phyloP scores from a whole-genome alignment of 30 jellyfish, hydroid and myxozoan genomes.

The Thelohanellus kitauei region DNA sequence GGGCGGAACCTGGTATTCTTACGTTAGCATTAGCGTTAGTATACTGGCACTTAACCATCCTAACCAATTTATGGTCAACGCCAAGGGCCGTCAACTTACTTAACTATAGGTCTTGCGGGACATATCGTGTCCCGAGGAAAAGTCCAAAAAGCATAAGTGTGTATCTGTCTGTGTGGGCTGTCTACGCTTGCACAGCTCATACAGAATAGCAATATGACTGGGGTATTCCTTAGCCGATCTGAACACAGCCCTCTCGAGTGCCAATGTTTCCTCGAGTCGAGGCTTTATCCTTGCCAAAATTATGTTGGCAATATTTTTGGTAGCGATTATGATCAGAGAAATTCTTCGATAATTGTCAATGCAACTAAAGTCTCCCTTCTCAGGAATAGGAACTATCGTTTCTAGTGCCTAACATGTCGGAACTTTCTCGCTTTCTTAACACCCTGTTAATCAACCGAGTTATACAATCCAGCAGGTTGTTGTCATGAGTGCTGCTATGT shows the following conservation, averaged over 20 bases:
- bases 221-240: too few relatives aligned
- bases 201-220: too few relatives aligned
- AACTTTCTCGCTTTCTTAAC: slow-evolving; percentile 7
- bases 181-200: too few relatives aligned
- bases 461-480: slow-evolving; percentile 1
- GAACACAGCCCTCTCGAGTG: slow-evolving; percentile 17
- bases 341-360: slow-evolving; percentile 8
- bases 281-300: slow-evolving; percentile 9
- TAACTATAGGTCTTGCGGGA: slow-evolving; percentile 9
- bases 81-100: slow-evolving; percentile 8
- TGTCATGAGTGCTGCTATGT: slow-evolving; percentile 7
- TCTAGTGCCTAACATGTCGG: slow-evolving; percentile 12
- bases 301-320: slow-evolving; percentile 6
- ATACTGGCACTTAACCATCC: slow-evolving; percentile 11
- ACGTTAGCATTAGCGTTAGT: slow-evolving; percentile 4
- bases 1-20: background rate
- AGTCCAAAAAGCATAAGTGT: slow-evolving; percentile 13
- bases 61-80: slow-evolving; percentile 7
- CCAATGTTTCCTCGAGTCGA: slow-evolving; percentile 7
- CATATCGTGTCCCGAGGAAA: slow-evolving; percentile 6
- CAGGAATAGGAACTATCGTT: slow-evolving; percentile 6
- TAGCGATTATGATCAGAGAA: slow-evolving; percentile 15
- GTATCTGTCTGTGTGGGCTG: slow-evolving; percentile 9
- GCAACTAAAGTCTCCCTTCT: slow-evolving; percentile 11
- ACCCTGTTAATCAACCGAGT: slow-evolving; percentile 6